Evolutionary conservation across 2,113 vertebrate species (phyloP).

Genomic region (Erpornis zantholeuca): DNA sequence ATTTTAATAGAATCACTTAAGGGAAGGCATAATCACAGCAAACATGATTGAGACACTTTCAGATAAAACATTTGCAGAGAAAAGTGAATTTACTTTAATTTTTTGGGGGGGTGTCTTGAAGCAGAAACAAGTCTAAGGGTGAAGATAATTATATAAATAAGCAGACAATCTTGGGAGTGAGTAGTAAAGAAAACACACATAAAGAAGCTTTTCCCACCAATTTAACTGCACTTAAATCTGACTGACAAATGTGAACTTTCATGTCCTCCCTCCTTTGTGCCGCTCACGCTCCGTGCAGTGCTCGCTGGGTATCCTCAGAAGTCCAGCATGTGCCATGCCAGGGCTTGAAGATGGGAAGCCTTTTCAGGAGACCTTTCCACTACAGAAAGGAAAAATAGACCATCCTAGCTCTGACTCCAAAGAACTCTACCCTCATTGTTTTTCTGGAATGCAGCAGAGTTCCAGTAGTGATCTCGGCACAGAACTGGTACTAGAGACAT

Average conservation of each 20-base stretch:
- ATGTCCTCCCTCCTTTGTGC: not conserved
- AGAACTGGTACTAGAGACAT: not conserved
- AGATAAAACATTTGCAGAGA: not conserved
- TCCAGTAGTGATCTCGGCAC: not conserved
- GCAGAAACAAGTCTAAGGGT: not conserved
- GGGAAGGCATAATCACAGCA: not conserved
- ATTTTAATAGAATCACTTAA: not conserved
- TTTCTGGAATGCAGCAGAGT: not conserved
- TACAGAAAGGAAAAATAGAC: not conserved
- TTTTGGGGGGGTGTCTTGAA: not conserved
- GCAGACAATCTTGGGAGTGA: not conserved
- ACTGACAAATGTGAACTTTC: not conserved
- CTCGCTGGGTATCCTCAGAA: not conserved
- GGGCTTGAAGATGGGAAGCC: not conserved
- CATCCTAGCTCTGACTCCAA: not conserved
- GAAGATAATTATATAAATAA: not conserved
- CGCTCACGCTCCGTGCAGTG: fast-evolving
- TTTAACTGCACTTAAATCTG: not conserved
- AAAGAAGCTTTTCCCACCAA: not conserved
- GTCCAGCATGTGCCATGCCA: fast-evolving
- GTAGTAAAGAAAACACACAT: not conserved
- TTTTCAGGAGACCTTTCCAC: not conserved
- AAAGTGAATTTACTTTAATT: not conserved
- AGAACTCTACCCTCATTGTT: not conserved
- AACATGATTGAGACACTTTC: not conserved